A percentile compares a stretch with the other conserved stretches of the same genome.
Evolutionary conservation across 2,797 vertebrate species (phyloP).

Genomic region (Luscinia megarhynchos): DNA sequence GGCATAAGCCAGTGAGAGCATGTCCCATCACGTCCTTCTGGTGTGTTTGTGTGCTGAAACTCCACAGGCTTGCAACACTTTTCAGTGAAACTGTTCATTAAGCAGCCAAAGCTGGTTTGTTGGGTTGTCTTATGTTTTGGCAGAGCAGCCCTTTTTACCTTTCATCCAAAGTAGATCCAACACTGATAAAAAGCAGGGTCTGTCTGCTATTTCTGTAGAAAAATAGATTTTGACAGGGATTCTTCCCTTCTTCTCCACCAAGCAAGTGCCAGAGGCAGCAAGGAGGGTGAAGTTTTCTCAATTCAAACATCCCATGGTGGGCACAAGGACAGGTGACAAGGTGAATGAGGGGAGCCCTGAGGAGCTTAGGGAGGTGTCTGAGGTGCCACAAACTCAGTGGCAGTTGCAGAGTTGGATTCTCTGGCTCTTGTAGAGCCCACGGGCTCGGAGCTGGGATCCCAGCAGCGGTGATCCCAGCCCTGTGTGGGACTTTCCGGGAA

Average conservation of each 20-base stretch:
- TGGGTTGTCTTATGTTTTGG: background rate
- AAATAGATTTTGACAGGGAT: background rate
- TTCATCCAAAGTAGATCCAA: background rate
- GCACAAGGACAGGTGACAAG: background rate
- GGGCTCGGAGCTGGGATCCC: background rate
- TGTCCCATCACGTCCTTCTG: background rate
- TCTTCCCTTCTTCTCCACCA: background rate
- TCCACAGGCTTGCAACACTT: background rate
- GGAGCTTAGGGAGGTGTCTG: background rate
- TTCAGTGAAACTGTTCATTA: background rate
- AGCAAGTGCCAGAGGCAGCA: background rate
- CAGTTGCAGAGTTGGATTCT: background rate
- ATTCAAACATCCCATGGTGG: background rate
- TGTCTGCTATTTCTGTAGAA: background rate
- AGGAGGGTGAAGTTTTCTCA: background rate
- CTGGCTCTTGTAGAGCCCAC: background rate
- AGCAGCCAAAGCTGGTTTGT: background rate
- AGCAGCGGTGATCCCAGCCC: background rate
- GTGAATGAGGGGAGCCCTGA: background rate
- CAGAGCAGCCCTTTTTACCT: background rate
- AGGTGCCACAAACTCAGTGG: background rate
- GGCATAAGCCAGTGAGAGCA: background rate
- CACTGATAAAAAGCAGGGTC: background rate
- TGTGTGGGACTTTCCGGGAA: background rate
- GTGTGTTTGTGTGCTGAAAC: background rate